Conservation (phyloP, 2,888 invertebrate genomes). For the Abrostola triplasia region DNA sequence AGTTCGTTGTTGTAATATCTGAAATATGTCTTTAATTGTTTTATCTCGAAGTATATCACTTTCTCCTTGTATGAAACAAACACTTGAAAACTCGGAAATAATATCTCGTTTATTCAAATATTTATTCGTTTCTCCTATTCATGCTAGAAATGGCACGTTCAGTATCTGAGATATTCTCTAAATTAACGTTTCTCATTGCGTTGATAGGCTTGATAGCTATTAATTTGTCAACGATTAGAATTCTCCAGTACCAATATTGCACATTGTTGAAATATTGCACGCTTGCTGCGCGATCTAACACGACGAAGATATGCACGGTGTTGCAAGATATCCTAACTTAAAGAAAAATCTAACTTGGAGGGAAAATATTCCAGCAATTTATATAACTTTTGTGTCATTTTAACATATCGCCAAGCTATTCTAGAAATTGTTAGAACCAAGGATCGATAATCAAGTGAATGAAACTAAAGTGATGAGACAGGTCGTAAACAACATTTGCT, state of each 20-base stretch:
- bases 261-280: constrained; percentile 35
- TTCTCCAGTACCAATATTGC: constrained; percentile 23
- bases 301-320: constrained; percentile 5
- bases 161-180: not conserved
- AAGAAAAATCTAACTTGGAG: not conserved
- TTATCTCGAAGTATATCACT: not conserved
- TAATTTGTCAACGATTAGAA: constrained; percentile 32
- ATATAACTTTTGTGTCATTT: too few species aligned
- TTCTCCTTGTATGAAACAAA: constrained; percentile 13
- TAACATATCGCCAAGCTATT: too few species aligned
- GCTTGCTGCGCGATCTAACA: constrained; percentile 31
- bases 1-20: constrained; percentile 17
- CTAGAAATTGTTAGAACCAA: too few species aligned
- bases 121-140: too few species aligned
- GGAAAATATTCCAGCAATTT: too few species aligned
- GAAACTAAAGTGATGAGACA: too few species aligned
- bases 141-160: too few species aligned
- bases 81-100: not conserved
- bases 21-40: not conserved
- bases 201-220: constrained; percentile 11
- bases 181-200: not conserved
- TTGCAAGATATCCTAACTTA: not conserved
- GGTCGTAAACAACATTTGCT: too few species aligned
- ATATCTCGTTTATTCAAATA: too few species aligned
- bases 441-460: too few species aligned